phyloP scores from a whole-genome alignment of 2,888 invertebrate genomes.

The Drosophila hamatofila region DNA sequence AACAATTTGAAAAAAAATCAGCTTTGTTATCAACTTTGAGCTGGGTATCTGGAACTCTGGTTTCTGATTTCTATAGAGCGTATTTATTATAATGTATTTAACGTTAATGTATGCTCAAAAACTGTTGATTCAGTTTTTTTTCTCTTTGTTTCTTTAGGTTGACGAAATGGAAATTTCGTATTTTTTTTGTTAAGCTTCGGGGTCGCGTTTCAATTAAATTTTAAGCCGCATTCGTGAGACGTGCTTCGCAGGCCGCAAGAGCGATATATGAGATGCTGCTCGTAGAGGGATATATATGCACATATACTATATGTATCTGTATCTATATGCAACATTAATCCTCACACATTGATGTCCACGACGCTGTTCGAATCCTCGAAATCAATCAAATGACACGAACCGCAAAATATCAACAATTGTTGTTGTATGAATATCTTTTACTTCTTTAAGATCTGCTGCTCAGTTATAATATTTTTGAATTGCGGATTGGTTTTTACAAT shows the following conservation, averaged over 20 bases:
- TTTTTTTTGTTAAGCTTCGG: conserved; percentile 23
- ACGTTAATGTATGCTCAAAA: conserved; percentile 27
- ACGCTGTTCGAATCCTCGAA: conserved; percentile 69
- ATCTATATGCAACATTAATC: conserved; percentile 65
- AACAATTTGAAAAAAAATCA: background rate
- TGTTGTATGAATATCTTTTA: conserved; percentile 23
- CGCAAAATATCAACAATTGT: conserved; percentile 15
- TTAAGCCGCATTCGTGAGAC: conserved; percentile 71
- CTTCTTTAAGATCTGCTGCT: conserved; percentile 29
- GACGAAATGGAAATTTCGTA: conserved; percentile 30
- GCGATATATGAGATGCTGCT: conserved; percentile 52
- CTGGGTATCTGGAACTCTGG: conserved; percentile 35
- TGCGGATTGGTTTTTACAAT: conserved; percentile 27
- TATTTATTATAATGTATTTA: conserved; percentile 34
- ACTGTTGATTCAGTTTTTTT: conserved; percentile 44
- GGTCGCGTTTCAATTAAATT: conserved; percentile 70
- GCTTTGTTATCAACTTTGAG: conserved; percentile 36
- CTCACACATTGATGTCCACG: conserved; percentile 53
- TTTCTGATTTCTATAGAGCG: conserved; percentile 36
- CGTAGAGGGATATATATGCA: conserved; percentile 12
- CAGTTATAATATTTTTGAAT: conserved; percentile 13
- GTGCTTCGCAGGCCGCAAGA: conserved; percentile 64
- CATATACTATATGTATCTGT: conserved; percentile 27
- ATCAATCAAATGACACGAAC: conserved; percentile 79
- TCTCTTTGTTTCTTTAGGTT: conserved; percentile 10